phyloP scores from a whole-genome alignment of 1,140 invertebrate genomes.

The Littorina saxatilis region DNA sequence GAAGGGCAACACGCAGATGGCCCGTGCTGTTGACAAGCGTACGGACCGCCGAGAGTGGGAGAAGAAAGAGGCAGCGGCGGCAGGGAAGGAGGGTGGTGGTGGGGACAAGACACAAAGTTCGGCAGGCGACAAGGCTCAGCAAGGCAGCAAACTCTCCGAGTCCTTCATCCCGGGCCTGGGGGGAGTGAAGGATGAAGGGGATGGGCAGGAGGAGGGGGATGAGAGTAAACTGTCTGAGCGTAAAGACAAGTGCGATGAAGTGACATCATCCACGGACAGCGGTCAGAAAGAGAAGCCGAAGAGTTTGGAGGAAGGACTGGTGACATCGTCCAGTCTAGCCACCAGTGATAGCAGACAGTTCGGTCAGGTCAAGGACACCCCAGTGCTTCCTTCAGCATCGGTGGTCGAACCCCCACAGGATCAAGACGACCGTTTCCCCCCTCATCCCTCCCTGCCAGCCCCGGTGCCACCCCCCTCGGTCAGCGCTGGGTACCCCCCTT shows the following conservation, averaged over 20 bases:
- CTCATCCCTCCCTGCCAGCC: slow-evolving; percentile 25
- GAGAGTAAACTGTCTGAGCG: no score
- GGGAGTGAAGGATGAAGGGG: neutral
- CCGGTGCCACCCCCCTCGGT: slow-evolving; percentile 33
- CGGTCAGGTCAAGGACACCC: slow-evolving; percentile 37
- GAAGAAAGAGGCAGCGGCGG: slow-evolving; percentile 21
- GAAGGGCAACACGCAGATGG: slow-evolving; percentile 45
- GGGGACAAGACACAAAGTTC: slow-evolving; percentile 44
- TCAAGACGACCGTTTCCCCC: slow-evolving; percentile 38
- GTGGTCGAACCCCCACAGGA: slow-evolving; percentile 10
- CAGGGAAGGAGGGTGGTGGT: slow-evolving; percentile 38
- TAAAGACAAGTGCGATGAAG: neutral
- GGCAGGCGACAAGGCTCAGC: neutral
- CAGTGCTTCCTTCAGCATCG: slow-evolving; percentile 12
- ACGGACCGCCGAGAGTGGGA: slow-evolving; percentile 32
- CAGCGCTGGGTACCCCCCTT: slow-evolving; percentile 6
- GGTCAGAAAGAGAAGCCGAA: neutral
- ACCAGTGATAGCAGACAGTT: slow-evolving; percentile 19
- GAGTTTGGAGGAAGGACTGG: slow-evolving; percentile 20
- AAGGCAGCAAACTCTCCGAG: slow-evolving; percentile 30
- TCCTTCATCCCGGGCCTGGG: slow-evolving; percentile 33
- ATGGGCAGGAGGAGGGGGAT: neutral
- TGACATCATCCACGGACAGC: slow-evolving; percentile 1
- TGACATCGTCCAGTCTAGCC: slow-evolving; percentile 4
- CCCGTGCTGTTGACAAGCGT: slow-evolving; percentile 30